Conservation (phyloP, 2,797 vertebrate species). For the Tangara arthus region DNA sequence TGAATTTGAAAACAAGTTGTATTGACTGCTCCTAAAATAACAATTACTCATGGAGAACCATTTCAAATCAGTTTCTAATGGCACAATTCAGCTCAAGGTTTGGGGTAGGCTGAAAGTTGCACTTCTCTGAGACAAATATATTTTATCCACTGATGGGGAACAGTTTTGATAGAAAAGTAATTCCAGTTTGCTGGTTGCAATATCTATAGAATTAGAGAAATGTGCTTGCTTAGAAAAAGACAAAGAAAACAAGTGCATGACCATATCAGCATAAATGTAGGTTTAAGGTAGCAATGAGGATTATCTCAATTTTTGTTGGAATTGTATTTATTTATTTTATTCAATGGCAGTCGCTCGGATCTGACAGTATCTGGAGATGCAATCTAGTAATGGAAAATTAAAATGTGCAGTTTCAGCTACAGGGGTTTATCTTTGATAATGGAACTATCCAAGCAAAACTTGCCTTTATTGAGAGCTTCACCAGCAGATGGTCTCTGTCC, state of each 20-base stretch:
- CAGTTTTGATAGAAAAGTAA: constrained; percentile 1
- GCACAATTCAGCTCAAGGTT: not conserved
- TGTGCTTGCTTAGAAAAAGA: not conserved
- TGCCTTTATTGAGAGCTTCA: not conserved
- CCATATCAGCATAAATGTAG: not conserved
- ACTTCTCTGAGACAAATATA: not conserved
- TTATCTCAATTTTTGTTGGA: not conserved
- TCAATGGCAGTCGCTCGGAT: not conserved
- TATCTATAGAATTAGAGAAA: not conserved
- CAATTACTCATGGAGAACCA: not conserved
- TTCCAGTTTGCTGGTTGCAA: not conserved
- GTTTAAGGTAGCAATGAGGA: not conserved
- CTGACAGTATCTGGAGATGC: not conserved
- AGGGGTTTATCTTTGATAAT: not conserved
- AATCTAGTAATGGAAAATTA: constrained; percentile 18
- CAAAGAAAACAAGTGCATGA: not conserved
- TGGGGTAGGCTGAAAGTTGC: not conserved
- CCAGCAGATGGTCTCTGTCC: not conserved
- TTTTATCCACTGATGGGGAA: constrained; percentile 1
- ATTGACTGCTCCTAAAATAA: not conserved
- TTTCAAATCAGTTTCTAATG: not conserved
- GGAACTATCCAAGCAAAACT: not conserved
- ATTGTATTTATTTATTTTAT: not conserved
- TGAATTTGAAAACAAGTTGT: not conserved
- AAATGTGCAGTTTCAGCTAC: not conserved